A percentile compares a stretch with the other conserved stretches of the same genome.
These are phyloP conservation scores for Chironomus riparius DNA, from an alignment of 2,888 invertebrate genomes.

Conservation along the genomic window DNA sequence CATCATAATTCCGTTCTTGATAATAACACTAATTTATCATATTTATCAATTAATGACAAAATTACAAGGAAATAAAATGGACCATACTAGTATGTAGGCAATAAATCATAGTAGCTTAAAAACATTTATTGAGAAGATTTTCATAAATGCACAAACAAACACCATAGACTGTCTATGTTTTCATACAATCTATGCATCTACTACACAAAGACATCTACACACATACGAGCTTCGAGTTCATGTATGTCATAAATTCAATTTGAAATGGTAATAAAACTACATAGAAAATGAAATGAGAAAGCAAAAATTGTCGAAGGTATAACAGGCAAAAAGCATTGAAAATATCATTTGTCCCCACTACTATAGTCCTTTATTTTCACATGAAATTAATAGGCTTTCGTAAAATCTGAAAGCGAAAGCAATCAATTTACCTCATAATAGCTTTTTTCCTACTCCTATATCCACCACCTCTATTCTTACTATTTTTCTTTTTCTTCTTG, in stretches of 20 bases:
- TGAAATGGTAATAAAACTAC: background rate
- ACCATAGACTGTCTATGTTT: background rate
- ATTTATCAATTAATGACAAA: slow-evolving; percentile 27
- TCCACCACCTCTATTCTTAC: background rate
- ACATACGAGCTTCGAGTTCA: background rate
- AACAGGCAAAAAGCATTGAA: background rate
- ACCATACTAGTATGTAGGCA: background rate
- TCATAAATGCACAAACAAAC: background rate
- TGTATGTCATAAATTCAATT: slow-evolving; percentile 2
- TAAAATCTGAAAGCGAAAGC: slow-evolving; percentile 16
- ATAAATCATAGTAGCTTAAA: slow-evolving; percentile 25
- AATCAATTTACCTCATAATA: slow-evolving; percentile 25
- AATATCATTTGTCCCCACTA: background rate
- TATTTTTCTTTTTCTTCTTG: too few relatives aligned
- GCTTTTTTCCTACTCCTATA: slow-evolving; percentile 4
- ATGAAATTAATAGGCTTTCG: slow-evolving; percentile 7
- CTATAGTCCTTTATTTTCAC: background rate
- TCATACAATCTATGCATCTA: background rate
- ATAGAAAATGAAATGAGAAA: background rate
- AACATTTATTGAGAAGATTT: slow-evolving; percentile 1
- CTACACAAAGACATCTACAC: too few relatives aligned
- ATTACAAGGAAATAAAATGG: slow-evolving; percentile 21
- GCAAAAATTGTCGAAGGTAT: background rate
- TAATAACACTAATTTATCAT: slow-evolving; percentile 24
- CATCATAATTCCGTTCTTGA: slow-evolving; percentile 24